A percentile compares a stretch with the other conserved stretches of the same genome.
These are phyloP conservation scores for Halocynthia roretzi DNA, from an alignment of 23 tunicate species.

Conservation along the genomic window DNA sequence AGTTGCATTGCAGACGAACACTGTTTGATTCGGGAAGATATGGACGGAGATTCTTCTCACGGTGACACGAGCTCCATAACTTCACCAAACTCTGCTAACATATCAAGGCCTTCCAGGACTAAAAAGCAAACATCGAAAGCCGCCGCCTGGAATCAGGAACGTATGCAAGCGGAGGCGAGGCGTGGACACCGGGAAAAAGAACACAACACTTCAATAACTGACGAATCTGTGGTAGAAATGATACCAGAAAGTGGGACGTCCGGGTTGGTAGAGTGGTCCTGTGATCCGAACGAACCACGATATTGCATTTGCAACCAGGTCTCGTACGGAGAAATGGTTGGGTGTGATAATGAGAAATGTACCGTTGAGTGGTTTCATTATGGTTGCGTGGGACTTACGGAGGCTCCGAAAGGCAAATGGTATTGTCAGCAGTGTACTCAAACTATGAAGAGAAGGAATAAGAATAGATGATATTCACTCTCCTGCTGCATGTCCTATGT, in stretches of 20 bases:
- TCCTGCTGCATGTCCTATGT: too few species aligned
- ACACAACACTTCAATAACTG: slow-evolving; percentile 13
- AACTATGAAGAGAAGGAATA: slow-evolving; percentile 68
- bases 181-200: slow-evolving; percentile 75
- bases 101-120: slow-evolving; percentile 69
- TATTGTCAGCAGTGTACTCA: slow-evolving; percentile 93
- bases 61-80: neutral
- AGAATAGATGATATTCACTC: neutral
- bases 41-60: slow-evolving; percentile 18
- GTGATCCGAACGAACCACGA: slow-evolving; percentile 83
- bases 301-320: slow-evolving; percentile 88
- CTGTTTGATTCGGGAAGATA: slow-evolving; percentile 8
- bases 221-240: slow-evolving; percentile 37
- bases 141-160: slow-evolving; percentile 95
- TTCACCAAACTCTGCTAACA: neutral
- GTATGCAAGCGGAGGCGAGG: slow-evolving; percentile 66
- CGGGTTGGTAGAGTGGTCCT: slow-evolving; percentile 51
- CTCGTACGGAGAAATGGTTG: slow-evolving; percentile 93
- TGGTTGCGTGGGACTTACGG: slow-evolving; percentile 79
- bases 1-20: neutral
- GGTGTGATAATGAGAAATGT: slow-evolving; percentile 88
- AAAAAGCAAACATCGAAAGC: slow-evolving; percentile 89
- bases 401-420: slow-evolving; percentile 99
- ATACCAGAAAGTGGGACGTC: slow-evolving; percentile 27
- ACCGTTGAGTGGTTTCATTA: slow-evolving; percentile 99